Base-by-base conservation (phyloP, 1,140 invertebrate species). In the Gonioctena quinquepunctata region DNA sequence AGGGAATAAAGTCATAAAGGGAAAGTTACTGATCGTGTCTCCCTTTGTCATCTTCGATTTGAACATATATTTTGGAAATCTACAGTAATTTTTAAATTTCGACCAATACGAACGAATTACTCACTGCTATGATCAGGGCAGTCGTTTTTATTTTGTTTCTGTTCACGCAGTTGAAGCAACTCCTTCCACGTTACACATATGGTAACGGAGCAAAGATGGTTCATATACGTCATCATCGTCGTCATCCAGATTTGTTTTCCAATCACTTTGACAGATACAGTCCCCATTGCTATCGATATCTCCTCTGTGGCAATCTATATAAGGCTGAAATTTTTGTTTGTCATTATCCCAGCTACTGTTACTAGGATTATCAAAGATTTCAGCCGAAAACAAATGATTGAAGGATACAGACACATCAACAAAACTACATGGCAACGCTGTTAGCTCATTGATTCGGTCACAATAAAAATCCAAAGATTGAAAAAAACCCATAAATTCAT, bases 101-200 rank as follows among this genome's bases (percentile, higher is more conserved):
- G n/a, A n/a, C n/a, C n/a, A n/a, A n/a, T n/a, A n/a, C n/a, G n/a
- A n/a, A n/a, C n/a, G n/a, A n/a, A n/a, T n/a, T n/a, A 54, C 26
- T 60, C 23, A 74, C 18, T 6, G 69, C 66, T 52, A 75, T 67
- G 13, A 75, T 33, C 1, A 75, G 66, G 21, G 60, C 50, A 5
- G 70, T 75, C 7, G 71, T 67, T 48, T 68, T 54, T n/a, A 75
- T 68, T 52, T 67, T 62, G n/a, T n/a, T 23, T 26, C 57, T 75
- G 64, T 75, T 75, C 2, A 71, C 64, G 16, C 65, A 69, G 23
- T 71, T 69, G 69, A 69, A 75, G 27, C 66, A n/a, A n/a, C 69
- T 1, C 73, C 70, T 61, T 75, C 61, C 6, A 75, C 63, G 60
- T 75, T 75, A 19, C 73, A 75, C 8, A 75, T 65, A 48, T 75